Evolutionary conservation across 2,888 invertebrate genomes (phyloP).

Genomic region (Dolichomitus sp.): DNA sequence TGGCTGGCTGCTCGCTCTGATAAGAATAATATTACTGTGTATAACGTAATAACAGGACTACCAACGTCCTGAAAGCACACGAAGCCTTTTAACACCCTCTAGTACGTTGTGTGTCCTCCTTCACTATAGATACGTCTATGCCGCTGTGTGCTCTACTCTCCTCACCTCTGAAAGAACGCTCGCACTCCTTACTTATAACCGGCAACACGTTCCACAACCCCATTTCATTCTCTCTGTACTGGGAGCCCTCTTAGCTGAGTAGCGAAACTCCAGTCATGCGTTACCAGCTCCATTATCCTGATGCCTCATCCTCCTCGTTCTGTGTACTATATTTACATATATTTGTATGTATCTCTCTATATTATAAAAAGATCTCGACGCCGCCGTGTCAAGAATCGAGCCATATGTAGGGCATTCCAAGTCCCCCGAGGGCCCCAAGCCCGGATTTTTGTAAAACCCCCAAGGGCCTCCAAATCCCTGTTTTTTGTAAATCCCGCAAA

Average conservation of each 20-base stretch:
- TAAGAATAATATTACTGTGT: constrained; percentile 78
- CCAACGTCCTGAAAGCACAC: constrained; percentile 70
- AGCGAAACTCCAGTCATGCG: constrained; percentile 75
- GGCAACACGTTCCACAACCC: constrained; percentile 30
- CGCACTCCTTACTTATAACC: constrained; percentile 35
- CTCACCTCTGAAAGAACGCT: neutral
- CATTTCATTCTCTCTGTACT: constrained; percentile 25
- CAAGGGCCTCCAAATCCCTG: too few species aligned
- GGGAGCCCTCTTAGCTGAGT: constrained; percentile 63
- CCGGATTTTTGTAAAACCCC: too few species aligned
- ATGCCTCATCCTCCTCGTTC: constrained; percentile 43
- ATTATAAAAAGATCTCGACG: too few species aligned
- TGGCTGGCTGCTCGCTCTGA: constrained; percentile 73
- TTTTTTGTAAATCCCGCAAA: too few species aligned
- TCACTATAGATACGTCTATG: neutral
- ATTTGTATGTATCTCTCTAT: neutral
- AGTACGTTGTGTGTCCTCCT: constrained; percentile 9
- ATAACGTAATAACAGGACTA: constrained; percentile 78
- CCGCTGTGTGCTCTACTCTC: constrained; percentile 4
- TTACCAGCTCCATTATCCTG: constrained; percentile 64
- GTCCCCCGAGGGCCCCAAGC: too few species aligned
- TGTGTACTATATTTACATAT: neutral
- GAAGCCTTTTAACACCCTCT: constrained; percentile 67
- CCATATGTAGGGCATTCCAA: too few species aligned
- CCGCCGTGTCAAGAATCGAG: too few species aligned